A percentile compares a stretch with the other conserved stretches of the same genome.
Conservation (phyloP, 2,113 vertebrate genomes). For the Lycocorax pyrrhopterus region DNA sequence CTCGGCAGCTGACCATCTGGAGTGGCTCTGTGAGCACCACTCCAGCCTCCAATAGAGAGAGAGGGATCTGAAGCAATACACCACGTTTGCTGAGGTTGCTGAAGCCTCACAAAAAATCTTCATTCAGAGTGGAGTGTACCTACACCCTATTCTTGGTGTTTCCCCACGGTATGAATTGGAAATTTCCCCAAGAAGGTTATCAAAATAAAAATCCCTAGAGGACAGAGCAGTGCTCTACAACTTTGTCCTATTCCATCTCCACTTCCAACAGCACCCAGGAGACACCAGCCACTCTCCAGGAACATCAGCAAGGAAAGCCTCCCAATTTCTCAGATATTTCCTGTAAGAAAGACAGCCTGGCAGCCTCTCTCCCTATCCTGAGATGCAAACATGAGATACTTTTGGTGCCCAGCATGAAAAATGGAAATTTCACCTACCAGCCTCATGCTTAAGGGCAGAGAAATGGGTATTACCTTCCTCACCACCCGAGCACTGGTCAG, state of each 20-base stretch:
- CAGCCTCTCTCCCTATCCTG: neutral
- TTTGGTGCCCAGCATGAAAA: neutral
- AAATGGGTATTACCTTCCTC: neutral
- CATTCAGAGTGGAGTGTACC: accelerated
- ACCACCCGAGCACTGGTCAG: neutral
- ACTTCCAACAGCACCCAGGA: neutral
- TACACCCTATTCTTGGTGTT: neutral
- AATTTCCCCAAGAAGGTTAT: neutral
- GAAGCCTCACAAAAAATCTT: neutral
- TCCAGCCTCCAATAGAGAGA: neutral
- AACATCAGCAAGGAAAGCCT: neutral
- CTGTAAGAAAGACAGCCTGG: neutral
- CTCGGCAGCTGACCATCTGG: neutral
- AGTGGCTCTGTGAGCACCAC: neutral
- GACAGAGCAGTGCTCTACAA: neutral
- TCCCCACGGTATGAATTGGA: accelerated
- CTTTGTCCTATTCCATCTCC: neutral
- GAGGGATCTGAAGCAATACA: neutral
- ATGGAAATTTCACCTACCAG: neutral
- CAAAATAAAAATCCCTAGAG: neutral
- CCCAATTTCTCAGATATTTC: neutral
- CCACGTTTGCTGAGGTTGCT: neutral
- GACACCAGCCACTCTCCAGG: neutral
- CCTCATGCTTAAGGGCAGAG: neutral
- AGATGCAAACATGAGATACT: neutral